Conservation (phyloP, 2,888 invertebrate genomes). For the Drosophila pegasa region DNA sequence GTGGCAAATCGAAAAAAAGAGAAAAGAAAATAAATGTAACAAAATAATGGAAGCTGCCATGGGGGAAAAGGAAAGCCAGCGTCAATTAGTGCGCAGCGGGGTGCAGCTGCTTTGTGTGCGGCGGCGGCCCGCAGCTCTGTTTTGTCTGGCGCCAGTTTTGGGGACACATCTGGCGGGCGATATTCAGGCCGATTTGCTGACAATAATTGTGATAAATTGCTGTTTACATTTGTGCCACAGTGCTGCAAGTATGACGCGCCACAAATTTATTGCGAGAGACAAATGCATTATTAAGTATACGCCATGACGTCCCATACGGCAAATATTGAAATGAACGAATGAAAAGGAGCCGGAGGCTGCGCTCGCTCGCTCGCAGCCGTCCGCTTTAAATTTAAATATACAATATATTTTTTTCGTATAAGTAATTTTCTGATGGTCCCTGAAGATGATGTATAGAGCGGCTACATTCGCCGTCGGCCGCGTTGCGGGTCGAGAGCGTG, state of each 20-base stretch:
- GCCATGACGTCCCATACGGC: conserved; percentile 7
- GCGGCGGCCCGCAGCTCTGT: not conserved
- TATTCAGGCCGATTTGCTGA: conserved; percentile 28
- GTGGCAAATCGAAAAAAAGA: not conserved
- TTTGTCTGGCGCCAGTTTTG: conserved; percentile 10
- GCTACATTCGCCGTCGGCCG: conserved; percentile 8
- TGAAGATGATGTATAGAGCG: conserved; percentile 29
- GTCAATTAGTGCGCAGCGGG: conserved; percentile 21
- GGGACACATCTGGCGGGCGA: conserved; percentile 20
- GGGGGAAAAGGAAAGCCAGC: not conserved
- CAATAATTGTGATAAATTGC: conserved; percentile 73
- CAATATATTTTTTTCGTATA: not conserved
- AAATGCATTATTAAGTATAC: conserved; percentile 44
- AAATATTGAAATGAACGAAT: conserved; percentile 12
- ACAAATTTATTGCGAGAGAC: conserved; percentile 21
- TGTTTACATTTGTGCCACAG: conserved; percentile 22
- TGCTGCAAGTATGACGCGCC: conserved; percentile 16
- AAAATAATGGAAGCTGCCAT: conserved; percentile 11
- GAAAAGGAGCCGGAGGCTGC: conserved; percentile 5
- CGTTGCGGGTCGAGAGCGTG: conserved; percentile 43
- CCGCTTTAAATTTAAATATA: not conserved
- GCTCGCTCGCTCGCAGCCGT: too few relatives aligned
- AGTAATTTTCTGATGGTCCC: conserved; percentile 11
- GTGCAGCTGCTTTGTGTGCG: not conserved
- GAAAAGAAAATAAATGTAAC: not conserved